These are phyloP conservation scores for Pipa parva DNA, from an alignment of 2,113 vertebrate species.

Conservation along the genomic window DNA sequence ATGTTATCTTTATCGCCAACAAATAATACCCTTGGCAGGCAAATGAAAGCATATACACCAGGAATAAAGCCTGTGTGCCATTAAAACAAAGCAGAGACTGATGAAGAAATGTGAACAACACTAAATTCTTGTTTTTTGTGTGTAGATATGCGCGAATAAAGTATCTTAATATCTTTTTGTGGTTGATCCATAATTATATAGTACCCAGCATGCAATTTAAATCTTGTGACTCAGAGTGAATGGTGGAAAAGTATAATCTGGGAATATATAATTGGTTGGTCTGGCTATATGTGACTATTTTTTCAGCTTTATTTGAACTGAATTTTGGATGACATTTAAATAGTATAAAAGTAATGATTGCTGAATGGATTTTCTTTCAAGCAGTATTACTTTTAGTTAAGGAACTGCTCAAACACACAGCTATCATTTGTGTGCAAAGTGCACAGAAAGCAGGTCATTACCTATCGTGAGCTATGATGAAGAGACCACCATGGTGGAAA, in stretches of 20 bases:
- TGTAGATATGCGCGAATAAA: neutral
- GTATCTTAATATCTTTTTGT: slow-evolving; percentile 45
- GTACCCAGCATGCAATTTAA: too few species aligned
- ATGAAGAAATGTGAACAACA: too few species aligned
- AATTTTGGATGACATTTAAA: slow-evolving; percentile 53
- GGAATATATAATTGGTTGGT: too few species aligned
- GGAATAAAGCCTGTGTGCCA: too few species aligned
- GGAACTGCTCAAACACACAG: slow-evolving; percentile 50
- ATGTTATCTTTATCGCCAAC: too few species aligned
- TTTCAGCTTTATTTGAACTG: slow-evolving; percentile 27
- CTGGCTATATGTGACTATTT: neutral
- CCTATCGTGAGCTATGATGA: slow-evolving; percentile 74
- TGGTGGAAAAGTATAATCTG: too few species aligned
- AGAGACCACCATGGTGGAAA: slow-evolving; percentile 90
- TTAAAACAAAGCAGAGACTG: too few species aligned
- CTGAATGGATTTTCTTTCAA: neutral
- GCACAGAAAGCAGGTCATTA: slow-evolving; percentile 79
- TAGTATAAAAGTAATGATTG: slow-evolving; percentile 31
- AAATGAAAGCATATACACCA: too few species aligned
- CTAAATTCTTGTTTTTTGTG: neutral
- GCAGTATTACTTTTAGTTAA: slow-evolving; percentile 40
- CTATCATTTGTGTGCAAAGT: slow-evolving; percentile 64
- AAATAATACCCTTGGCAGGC: too few species aligned
- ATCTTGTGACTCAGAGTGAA: too few species aligned
- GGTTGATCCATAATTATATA: too few species aligned